A percentile compares a stretch with the other conserved stretches of the same genome.
These are phyloP conservation scores for Onychomys arenicola DNA, from an alignment of 2,797 vertebrate species.

Conservation along the genomic window DNA sequence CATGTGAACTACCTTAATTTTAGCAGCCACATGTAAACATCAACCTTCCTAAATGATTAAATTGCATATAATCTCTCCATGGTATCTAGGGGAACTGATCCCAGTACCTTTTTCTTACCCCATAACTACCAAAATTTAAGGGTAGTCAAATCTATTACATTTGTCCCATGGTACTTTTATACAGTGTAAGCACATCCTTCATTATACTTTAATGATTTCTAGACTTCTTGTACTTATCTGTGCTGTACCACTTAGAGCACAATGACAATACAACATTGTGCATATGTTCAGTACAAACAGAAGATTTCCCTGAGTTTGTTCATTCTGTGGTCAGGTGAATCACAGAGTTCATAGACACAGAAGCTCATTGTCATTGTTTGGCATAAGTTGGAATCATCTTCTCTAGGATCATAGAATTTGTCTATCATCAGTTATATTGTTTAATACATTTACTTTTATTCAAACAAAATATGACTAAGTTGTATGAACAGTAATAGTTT, in stretches of 20 bases:
- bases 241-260: not conserved
- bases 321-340: not conserved
- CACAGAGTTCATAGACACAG: not conserved
- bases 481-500: not conserved
- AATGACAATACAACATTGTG: no score
- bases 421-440: not conserved
- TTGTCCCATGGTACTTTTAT: not conserved
- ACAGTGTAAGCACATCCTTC: not conserved
- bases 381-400: not conserved
- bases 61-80: not conserved
- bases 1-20: not conserved
- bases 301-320: not conserved
- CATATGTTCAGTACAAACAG: not conserved
- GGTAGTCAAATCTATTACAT: not conserved
- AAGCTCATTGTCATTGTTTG: not conserved
- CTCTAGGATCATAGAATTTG: not conserved
- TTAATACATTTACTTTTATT: slow-evolving; percentile 19
- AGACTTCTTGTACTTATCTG: not conserved
- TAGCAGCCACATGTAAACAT: not conserved
- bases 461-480: not conserved
- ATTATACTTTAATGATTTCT: not conserved
- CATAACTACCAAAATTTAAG: not conserved
- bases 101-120: not conserved
- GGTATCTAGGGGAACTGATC: not conserved
- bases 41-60: not conserved